phyloP scores from a whole-genome alignment of 1,140 invertebrate species.

The Zaprionus ornatus region DNA sequence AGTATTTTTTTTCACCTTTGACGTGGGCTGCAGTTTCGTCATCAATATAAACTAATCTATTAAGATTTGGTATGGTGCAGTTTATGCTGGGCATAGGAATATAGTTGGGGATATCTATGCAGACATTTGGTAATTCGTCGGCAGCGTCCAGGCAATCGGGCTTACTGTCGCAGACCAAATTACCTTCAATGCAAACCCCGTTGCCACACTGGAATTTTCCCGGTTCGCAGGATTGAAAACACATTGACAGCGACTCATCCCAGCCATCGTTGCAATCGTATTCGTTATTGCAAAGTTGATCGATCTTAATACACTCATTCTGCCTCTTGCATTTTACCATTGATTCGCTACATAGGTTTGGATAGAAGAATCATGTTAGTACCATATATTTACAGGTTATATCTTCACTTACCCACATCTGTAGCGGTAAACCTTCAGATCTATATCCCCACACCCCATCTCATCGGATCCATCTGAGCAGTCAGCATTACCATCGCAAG shows the following conservation, averaged over 20 bases:
- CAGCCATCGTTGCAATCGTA: conserved; percentile 32
- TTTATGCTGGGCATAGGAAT: neutral
- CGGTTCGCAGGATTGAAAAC: neutral
- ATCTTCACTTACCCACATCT: conserved; percentile 6
- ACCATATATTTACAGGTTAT: too few relatives aligned
- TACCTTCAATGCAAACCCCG: neutral
- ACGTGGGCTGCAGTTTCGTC: neutral
- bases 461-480: conserved; percentile 31
- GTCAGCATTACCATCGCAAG: neutral
- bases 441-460: accelerated
- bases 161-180: neutral
- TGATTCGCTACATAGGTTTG: neutral
- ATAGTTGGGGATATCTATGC: neutral
- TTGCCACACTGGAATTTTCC: conserved; percentile 39
- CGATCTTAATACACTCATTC: neutral
- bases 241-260: conserved; percentile 24
- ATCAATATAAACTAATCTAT: neutral
- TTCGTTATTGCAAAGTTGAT: neutral
- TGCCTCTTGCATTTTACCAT: neutral
- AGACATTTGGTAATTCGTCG: conserved; percentile 31
- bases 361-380: neutral
- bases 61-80: neutral
- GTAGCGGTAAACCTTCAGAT: neutral
- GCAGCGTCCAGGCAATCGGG: conserved; percentile 40
- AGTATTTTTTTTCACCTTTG: neutral